Evolutionary conservation across 2,113 vertebrate species (phyloP).

Genomic region (Panthera tigris): DNA sequence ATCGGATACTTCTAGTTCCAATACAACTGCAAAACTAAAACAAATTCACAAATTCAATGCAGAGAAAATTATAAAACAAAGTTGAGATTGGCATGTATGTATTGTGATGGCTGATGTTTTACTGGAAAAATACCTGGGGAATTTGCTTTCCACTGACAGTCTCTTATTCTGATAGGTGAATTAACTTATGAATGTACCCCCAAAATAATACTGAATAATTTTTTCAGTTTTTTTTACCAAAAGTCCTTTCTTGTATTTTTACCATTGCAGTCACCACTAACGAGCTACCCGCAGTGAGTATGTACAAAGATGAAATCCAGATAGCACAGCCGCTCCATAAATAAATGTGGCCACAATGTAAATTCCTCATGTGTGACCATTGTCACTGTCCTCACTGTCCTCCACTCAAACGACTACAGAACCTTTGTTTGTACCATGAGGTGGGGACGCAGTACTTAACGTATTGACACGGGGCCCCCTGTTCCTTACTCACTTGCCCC

Average conservation of each 20-base stretch:
- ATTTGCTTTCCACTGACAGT: background rate
- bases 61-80: background rate
- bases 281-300: accelerated
- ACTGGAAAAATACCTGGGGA: background rate
- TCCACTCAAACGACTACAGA: background rate
- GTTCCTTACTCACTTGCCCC: background rate
- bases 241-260: background rate
- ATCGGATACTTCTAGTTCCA: background rate
- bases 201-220: background rate
- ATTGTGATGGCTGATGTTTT: background rate
- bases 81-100: background rate
- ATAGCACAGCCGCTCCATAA: background rate
- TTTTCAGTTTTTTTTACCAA: background rate
- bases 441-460: accelerated
- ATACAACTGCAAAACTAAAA: background rate
- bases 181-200: background rate
- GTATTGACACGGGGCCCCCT: background rate
- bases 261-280: background rate
- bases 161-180: background rate
- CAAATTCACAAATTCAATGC: background rate
- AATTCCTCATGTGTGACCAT: no score
- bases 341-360: accelerated
- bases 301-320: background rate
- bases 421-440: background rate
- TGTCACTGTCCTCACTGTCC: no score